Base-by-base conservation (phyloP, 2,797 vertebrate genomes). In the Oryzias sinensis region DNA sequence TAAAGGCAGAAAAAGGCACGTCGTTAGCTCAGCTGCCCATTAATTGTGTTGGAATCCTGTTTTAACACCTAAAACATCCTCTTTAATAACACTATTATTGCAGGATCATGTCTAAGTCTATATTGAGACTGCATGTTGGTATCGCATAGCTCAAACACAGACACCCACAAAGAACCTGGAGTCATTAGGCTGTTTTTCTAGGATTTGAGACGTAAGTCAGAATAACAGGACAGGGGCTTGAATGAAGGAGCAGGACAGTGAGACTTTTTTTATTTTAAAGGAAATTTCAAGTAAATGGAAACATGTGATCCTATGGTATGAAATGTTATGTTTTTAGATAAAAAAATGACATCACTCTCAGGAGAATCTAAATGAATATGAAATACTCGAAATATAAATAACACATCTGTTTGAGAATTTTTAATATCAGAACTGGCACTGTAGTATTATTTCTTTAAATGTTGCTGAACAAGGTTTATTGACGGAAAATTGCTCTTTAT, bases 51-150 rank as follows among this genome's bases (percentile, higher is more conserved):
- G 49, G 62, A 64, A 80, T 83, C 63, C 72, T 62, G 73, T 74
- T 81, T 56, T 75, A 76, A 87, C 78, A 86, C 84, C 79, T 76
- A 77, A 83, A 84, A 87, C 86, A 87, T 89, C 84, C 82, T 87
- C 76, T 58, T 33, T 75, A 70, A 79, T 86, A 74, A 82, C 0
- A 17, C 55, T 76, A 68, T 76, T 85, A 81, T 73, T 81, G 62
- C 58, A 73, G 72, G 82, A 85, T 81, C 70, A 81, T 52, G 67
- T 37, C 53, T 73, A 53, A 76, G 72, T 70, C 73, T 49, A 64
- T 48, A 77, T 85, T 83, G 83, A 72, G 67, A 62, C 68, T 7
- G 44, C 43, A 44, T 68, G 61, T 58, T 56, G 70, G 77, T 86
- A 87, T 85, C 62, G 7, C 64, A 59, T 80, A 68, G 75, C 83